Percentiles rank a stretch among this genome's conserved stretches.
Conservation (phyloP, 2,888 invertebrate genomes). For the Amiota minor region DNA sequence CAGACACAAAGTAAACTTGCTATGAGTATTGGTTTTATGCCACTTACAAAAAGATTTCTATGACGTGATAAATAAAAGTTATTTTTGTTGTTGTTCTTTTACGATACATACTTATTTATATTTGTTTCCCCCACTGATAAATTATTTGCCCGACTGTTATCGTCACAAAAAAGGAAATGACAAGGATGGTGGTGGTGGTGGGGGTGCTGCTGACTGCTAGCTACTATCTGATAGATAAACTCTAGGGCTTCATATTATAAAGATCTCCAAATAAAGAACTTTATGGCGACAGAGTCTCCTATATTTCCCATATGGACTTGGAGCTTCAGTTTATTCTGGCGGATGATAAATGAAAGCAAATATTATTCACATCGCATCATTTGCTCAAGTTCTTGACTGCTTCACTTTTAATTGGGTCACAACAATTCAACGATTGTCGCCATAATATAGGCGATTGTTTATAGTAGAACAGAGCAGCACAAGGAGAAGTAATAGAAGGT, state of each 20-base stretch:
- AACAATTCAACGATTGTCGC: neutral
- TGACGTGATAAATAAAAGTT: neutral
- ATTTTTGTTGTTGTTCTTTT: neutral
- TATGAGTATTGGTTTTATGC: no score
- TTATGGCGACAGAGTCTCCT: neutral
- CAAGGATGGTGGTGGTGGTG: no score
- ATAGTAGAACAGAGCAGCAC: no score
- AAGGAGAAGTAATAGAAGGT: neutral
- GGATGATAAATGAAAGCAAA: neutral
- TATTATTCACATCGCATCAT: slow-evolving; percentile 1
- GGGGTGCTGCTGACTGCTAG: neutral
- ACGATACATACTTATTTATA: neutral
- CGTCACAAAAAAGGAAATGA: no score
- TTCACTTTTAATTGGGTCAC: neutral
- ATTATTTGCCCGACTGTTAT: neutral
- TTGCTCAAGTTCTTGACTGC: neutral
- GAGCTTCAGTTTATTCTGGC: neutral
- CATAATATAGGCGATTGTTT: no score
- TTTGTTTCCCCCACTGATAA: neutral
- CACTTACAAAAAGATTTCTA: no score
- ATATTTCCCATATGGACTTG: neutral
- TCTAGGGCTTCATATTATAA: neutral
- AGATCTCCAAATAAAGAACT: neutral
- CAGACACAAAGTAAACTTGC: no score
- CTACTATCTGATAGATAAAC: neutral